These are phyloP conservation scores for Idaea aversata DNA, from an alignment of 2,888 invertebrate genomes.

Conservation along the genomic window DNA sequence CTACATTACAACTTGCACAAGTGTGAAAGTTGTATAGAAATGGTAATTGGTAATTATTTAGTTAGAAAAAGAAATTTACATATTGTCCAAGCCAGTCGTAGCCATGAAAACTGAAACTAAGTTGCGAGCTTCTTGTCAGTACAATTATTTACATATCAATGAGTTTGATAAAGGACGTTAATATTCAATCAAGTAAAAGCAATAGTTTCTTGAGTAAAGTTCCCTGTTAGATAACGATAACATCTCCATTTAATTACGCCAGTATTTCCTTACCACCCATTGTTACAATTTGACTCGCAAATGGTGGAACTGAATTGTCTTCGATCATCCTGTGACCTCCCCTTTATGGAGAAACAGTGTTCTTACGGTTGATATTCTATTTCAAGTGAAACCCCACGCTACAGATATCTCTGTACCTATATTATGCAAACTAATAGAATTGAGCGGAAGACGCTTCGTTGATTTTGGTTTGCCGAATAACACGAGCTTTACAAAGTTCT, in stretches of 20 bases:
- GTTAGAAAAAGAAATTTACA: not conserved
- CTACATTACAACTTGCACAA: too few relatives aligned
- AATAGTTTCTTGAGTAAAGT: not conserved
- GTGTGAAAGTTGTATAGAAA: too few relatives aligned
- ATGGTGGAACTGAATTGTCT: not conserved
- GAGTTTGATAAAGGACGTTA: not conserved
- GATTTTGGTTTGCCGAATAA: not conserved
- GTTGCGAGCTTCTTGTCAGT: not conserved
- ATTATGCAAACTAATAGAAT: not conserved
- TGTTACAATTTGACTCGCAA: not conserved
- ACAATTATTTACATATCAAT: not conserved
- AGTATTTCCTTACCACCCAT: not conserved
- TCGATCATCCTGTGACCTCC: slow-evolving; percentile 1
- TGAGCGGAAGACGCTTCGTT: not conserved
- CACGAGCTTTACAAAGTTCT: not conserved
- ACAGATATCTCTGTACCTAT: not conserved
- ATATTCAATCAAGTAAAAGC: slow-evolving; percentile 1
- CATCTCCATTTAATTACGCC: not conserved
- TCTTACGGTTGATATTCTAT: not conserved
- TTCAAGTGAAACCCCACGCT: not conserved
- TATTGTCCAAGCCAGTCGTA: not conserved
- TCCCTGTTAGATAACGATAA: not conserved
- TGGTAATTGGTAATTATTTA: not conserved
- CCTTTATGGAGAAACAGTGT: not conserved
- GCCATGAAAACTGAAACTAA: not conserved